Conservation (phyloP, 2,888 invertebrate species). For the Nephrotoma guestfalica region DNA sequence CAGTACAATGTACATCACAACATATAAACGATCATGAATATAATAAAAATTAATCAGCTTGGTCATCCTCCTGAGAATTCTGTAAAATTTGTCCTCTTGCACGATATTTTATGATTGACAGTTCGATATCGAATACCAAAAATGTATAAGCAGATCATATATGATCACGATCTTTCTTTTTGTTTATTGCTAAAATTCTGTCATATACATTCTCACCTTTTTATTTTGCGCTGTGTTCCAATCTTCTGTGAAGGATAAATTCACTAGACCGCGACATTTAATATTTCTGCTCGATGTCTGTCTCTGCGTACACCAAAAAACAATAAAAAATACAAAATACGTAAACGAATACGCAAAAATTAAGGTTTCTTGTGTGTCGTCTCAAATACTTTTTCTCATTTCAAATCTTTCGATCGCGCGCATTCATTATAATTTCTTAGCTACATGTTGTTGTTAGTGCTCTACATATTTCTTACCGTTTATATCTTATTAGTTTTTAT, state of each 20-base stretch:
- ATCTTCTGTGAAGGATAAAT: neutral
- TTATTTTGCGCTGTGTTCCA: neutral
- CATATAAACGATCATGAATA: neutral
- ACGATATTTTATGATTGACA: neutral
- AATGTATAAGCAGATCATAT: neutral
- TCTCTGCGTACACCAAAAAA: too few species aligned
- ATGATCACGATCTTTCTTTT: neutral
- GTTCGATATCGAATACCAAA: neutral
- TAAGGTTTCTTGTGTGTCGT: neutral
- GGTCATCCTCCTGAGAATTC: neutral
- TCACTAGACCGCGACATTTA: neutral
- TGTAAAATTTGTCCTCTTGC: neutral
- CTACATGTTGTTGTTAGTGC: neutral
- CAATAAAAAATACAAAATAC: too few species aligned
- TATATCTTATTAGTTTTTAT: neutral
- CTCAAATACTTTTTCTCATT: neutral
- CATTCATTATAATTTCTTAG: neutral
- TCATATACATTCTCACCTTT: neutral
- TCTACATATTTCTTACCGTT: neutral
- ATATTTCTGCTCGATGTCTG: neutral
- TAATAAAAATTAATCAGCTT: neutral
- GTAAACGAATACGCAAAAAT: neutral
- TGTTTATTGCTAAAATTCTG: neutral
- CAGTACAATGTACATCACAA: neutral
- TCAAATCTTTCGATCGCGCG: neutral